Evolutionary conservation across 2,113 vertebrate species (phyloP), one percentile per base, ranked within the genome.

Genomic region (Rhinolophus ferrumequinum): DNA sequence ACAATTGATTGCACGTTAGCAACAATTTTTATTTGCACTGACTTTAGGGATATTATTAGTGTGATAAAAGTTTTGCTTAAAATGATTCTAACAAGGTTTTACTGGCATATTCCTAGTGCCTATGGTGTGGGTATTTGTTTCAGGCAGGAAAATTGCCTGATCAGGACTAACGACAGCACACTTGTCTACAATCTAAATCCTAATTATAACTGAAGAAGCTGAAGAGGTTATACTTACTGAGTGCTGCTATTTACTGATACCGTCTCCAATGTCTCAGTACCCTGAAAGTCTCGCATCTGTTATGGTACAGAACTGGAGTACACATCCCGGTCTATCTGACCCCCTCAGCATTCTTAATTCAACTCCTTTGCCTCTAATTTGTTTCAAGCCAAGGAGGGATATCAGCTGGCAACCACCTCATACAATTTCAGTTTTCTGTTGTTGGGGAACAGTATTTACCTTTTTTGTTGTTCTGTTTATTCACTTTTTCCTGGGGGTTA

Each of bases 21-120:
- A 92, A 79, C 8, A 22, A 62, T 64, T 76, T 91, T 82, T 91
- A 16, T 81, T 66, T 76, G 41, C 19, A 92, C 19, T 82, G 54
- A 86, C 52, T 92, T n/a, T 13, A 56, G 33, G 26, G 38, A 92
- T 82, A 85, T 88, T 95, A 56, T 80, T 95, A 38, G 8, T 33
- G 62, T 93, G 77, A 81, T 80, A 54, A 83, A 80, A 60, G 24
- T 80, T 96, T 93, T 64, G 35, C 73, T 91, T 89, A 72, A 41
- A 85, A 66, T 69, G 85, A 70, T 77, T 76, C 62, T 93, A 79
- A 62, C 41, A 83, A 58, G 19, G 13, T 85, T 96, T 97, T 86
- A 72, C 4, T 93, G 41, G 9, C 33, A 92, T 60, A 64, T 91
- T 89, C 22, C 76, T 80, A 90, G 60, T 28, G 19, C 38, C 54